Evolutionary conservation across 2,888 invertebrate species (phyloP).

Genomic region (Lochmaea crataegi): DNA sequence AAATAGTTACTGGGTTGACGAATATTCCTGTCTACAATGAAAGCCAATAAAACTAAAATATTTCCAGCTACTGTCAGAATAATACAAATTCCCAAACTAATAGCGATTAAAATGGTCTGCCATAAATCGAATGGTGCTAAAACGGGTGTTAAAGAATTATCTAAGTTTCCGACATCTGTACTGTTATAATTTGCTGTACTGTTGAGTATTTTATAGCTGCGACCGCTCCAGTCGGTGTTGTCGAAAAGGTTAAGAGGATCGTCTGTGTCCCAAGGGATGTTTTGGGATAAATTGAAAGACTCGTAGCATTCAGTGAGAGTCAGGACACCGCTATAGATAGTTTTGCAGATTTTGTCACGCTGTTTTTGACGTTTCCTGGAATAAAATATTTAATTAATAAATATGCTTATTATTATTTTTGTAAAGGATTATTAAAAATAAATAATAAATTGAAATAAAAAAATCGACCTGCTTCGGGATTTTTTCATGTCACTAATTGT

Average conservation of each 20-base stretch:
- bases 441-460: too few species aligned
- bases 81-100: conserved; percentile 88
- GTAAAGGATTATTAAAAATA: too few species aligned
- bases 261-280: conserved; percentile 56
- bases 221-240: conserved; percentile 45
- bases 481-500: too few species aligned
- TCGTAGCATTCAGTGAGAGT: conserved; percentile 73
- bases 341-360: conserved; percentile 79
- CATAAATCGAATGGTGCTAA: conserved; percentile 89
- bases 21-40: conserved; percentile 92
- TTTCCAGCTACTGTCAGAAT: conserved; percentile 95
- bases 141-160: conserved; percentile 66
- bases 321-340: conserved; percentile 72
- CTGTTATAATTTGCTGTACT: conserved; percentile 39
- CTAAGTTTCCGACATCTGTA: conserved; percentile 37
- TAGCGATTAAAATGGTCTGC: conserved; percentile 90
- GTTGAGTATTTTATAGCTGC: conserved; percentile 29
- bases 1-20: conserved; percentile 99
- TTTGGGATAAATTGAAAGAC: conserved; percentile 63
- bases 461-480: too few species aligned
- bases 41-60: conserved; percentile 93
- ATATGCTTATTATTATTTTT: background rate
- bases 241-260: conserved; percentile 60
- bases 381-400: conserved; percentile 8
- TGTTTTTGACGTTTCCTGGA: conserved; percentile 80